Conservation (phyloP, 2,888 invertebrate genomes). For the Hofmannophila pseudospretella region DNA sequence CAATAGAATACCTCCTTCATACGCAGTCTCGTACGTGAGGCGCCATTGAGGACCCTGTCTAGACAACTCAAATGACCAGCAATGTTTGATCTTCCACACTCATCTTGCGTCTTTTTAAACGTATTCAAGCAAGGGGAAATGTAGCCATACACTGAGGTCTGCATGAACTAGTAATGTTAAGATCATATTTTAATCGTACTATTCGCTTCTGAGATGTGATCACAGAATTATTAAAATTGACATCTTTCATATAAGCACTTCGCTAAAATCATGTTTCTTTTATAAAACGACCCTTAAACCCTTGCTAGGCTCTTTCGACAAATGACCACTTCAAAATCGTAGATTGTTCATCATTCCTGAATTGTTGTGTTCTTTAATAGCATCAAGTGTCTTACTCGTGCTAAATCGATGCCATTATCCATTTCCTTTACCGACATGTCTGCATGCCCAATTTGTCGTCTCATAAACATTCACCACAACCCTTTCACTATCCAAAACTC, state of each 20-base stretch:
- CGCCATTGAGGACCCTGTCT: conserved; percentile 21
- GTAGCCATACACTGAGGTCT: not conserved
- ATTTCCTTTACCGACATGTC: conserved; percentile 27
- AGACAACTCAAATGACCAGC: conserved; percentile 16
- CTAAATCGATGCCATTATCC: conserved; percentile 15
- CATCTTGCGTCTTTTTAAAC: not conserved
- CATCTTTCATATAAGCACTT: too few relatives aligned
- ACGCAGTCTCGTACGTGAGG: conserved; percentile 18
- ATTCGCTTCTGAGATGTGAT: too few relatives aligned
- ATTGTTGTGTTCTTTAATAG: too few relatives aligned
- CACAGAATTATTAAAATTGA: too few relatives aligned
- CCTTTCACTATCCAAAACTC: not conserved
- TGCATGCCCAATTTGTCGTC: conserved; percentile 46
- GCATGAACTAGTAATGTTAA: not conserved
- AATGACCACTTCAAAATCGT: too few relatives aligned
- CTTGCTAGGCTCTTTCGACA: too few relatives aligned
- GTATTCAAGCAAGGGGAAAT: not conserved
- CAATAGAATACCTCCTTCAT: conserved; percentile 10
- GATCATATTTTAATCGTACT: not conserved
- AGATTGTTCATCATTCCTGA: too few relatives aligned
- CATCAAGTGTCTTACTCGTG: not conserved
- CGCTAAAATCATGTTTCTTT: too few relatives aligned
- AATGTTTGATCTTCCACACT: not conserved
- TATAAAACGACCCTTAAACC: too few relatives aligned
- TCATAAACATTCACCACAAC: conserved; percentile 18